These are phyloP conservation scores for Muscicapa adusta DNA, from an alignment of 2,113 vertebrate species.

Conservation along the genomic window DNA sequence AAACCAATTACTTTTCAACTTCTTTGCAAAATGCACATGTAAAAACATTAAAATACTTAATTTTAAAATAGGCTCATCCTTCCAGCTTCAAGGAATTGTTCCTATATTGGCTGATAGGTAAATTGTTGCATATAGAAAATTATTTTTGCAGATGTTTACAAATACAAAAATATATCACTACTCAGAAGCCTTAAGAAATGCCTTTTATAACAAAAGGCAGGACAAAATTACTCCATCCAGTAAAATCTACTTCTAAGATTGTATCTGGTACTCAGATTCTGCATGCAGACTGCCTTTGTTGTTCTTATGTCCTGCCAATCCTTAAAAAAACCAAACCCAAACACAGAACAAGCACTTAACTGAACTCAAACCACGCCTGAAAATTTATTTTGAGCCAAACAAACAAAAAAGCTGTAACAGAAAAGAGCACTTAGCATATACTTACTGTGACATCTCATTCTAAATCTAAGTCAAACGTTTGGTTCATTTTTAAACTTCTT, in stretches of 20 bases:
- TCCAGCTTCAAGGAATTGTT: background rate
- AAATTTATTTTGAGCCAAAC: background rate
- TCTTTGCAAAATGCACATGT: background rate
- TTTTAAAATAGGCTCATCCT: background rate
- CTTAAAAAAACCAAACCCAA: background rate
- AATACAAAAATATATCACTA: background rate
- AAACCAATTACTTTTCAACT: background rate
- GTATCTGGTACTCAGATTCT: background rate
- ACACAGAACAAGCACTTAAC: constrained; percentile 1
- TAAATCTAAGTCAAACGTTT: background rate
- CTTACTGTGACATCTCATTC: background rate
- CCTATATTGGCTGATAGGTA: background rate
- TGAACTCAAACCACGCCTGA: background rate
- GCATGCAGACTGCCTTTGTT: background rate
- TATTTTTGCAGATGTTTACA: background rate
- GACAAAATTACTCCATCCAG: background rate
- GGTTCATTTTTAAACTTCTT: background rate
- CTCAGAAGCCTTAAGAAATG: background rate
- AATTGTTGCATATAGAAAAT: background rate
- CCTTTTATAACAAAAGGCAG: background rate
- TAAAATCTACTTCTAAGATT: background rate
- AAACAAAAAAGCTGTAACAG: background rate
- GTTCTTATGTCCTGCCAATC: background rate
- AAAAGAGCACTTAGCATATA: background rate
- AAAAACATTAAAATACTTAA: background rate